phyloP scores from a whole-genome alignment of 2,888 invertebrate species.

The Mythimna loreyi region DNA sequence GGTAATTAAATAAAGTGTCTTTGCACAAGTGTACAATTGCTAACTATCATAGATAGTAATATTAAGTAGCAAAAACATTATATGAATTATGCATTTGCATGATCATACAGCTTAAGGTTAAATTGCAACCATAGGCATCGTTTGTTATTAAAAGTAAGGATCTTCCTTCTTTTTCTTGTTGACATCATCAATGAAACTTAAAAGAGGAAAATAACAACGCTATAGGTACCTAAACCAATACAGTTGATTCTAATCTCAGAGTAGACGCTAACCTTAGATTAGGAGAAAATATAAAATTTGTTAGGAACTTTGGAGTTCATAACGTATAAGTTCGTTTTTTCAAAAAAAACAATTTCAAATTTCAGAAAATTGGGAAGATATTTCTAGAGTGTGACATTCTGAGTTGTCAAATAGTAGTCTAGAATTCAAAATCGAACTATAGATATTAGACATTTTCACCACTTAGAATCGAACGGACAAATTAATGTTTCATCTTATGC shows the following conservation, averaged over 20 bases:
- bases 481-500: background rate
- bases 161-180: constrained; percentile 33
- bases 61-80: background rate
- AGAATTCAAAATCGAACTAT: too few relatives aligned
- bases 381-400: too few relatives aligned
- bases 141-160: constrained; percentile 18
- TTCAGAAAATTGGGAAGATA: too few relatives aligned
- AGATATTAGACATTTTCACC: background rate
- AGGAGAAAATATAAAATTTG: background rate
- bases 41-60: background rate
- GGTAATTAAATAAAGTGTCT: background rate
- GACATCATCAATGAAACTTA: constrained; percentile 19
- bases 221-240: background rate
- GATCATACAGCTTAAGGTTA: constrained; percentile 35
- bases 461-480: background rate
- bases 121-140: background rate
- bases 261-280: too few relatives aligned
- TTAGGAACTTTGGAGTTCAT: rapidly evolving
- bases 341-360: too few relatives aligned
- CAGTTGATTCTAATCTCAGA: background rate
- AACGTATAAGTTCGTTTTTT: too few relatives aligned
- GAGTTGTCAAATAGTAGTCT: too few relatives aligned
- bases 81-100: constrained; percentile 8
- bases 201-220: constrained; percentile 11
- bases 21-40: background rate